A percentile compares a stretch with the other conserved stretches of the same genome.
Evolutionary conservation across 2,888 invertebrate genomes (phyloP).

Genomic region (Acanthosepion lycidas): DNA sequence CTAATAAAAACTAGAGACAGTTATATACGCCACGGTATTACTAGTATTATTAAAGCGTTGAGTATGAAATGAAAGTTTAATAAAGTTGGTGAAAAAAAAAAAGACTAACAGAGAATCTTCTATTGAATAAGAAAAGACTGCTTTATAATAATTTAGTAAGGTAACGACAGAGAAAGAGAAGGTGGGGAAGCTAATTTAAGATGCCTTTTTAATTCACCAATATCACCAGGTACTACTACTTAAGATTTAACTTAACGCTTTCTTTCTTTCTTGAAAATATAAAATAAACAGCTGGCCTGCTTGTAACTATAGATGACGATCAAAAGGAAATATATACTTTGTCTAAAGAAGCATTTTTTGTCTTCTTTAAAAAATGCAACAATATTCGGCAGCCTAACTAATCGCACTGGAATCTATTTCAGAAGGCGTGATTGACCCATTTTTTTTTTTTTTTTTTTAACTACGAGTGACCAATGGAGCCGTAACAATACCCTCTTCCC

Average conservation of each 20-base stretch:
- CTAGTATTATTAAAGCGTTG: too few relatives aligned
- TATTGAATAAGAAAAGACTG: too few relatives aligned
- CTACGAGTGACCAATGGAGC: not conserved
- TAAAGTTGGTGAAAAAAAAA: too few relatives aligned
- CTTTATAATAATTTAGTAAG: too few relatives aligned
- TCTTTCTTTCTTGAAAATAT: not conserved
- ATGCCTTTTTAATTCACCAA: constrained; percentile 11
- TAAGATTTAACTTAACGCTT: too few relatives aligned
- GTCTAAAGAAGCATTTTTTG: not conserved
- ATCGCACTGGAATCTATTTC: not conserved
- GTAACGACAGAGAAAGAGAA: too few relatives aligned
- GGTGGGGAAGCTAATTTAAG: not conserved
- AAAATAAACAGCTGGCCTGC: not conserved
- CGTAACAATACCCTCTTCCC: not conserved
- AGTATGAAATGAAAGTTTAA: too few relatives aligned
- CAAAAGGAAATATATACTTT: not conserved
- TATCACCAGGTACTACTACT: not conserved
- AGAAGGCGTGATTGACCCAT: constrained; percentile 33
- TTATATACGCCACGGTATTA: too few relatives aligned
- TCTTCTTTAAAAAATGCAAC: not conserved
- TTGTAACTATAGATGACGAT: not conserved
- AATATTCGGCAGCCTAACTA: not conserved
- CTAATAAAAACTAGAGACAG: too few relatives aligned
- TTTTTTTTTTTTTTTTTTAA: too few relatives aligned
- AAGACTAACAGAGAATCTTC: too few relatives aligned